Evolutionary conservation across 1,140 invertebrate genomes (phyloP).

Genomic region (Lepidurus apus): DNA sequence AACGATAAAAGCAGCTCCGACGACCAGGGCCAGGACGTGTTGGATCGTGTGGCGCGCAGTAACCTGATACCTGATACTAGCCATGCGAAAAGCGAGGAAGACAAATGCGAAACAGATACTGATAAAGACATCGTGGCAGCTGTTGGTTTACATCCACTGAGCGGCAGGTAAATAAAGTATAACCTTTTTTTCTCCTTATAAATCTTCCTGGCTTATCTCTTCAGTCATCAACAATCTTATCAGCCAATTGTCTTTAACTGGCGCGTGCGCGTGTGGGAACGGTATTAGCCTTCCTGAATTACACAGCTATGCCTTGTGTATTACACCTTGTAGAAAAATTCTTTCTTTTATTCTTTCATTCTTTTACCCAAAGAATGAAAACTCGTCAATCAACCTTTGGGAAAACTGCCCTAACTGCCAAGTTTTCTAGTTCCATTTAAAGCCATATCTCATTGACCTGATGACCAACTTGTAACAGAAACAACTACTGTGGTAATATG

Average conservation of each 20-base stretch:
- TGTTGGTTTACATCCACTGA: not conserved
- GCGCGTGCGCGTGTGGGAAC: no score
- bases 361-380: not conserved
- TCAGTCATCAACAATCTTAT: not conserved
- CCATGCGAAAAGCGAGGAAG: conserved; percentile 28
- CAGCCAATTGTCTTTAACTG: not conserved
- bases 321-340: no score
- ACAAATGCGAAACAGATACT: conserved; percentile 25
- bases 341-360: not conserved
- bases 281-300: no score
- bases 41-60: conserved; percentile 9
- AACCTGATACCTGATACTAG: conserved; percentile 16
- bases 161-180: not conserved
- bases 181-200: not conserved
- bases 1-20: not conserved
- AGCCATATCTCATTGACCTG: not conserved
- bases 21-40: not conserved
- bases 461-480: not conserved
- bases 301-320: no score
- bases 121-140: conserved; percentile 26
- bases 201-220: not conserved
- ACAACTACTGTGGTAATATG: not conserved
- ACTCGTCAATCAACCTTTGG: not conserved
- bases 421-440: not conserved
- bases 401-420: not conserved